phyloP scores from a whole-genome alignment of 2,113 vertebrate species.

The Erinaceus europaeus region DNA sequence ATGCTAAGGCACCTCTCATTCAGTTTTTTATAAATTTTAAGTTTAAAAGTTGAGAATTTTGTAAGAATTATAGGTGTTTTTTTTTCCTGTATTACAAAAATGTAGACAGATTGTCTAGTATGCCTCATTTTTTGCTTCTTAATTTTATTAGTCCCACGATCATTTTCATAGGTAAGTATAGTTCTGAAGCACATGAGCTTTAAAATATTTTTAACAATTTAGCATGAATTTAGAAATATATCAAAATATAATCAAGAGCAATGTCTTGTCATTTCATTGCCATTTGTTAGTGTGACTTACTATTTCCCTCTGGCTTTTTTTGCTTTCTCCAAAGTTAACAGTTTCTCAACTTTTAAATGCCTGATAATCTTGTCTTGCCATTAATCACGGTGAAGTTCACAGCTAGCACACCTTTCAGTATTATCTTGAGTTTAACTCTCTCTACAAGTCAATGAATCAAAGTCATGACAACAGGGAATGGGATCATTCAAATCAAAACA shows the following conservation, averaged over 20 bases:
- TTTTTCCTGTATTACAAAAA: not conserved
- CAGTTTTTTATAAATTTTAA: not conserved
- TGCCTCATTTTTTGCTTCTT: not conserved
- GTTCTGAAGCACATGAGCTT: not conserved
- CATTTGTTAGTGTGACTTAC: slow-evolving; percentile 76
- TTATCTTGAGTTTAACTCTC: slow-evolving; percentile 76
- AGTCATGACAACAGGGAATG: slow-evolving; percentile 68
- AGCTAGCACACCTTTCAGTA: slow-evolving; percentile 79
- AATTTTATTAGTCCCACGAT: not conserved
- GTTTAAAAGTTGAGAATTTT: not conserved
- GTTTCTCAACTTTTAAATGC: slow-evolving; percentile 76
- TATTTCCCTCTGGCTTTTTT: slow-evolving; percentile 81
- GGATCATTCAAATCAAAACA: slow-evolving; percentile 51
- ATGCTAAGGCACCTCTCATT: too few relatives aligned
- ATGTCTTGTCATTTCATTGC: slow-evolving; percentile 49
- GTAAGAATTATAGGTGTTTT: not conserved
- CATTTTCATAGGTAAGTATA: slow-evolving; percentile 33
- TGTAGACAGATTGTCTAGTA: not conserved
- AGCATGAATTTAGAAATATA: slow-evolving; percentile 51
- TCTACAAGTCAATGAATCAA: slow-evolving; percentile 77
- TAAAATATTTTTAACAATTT: slow-evolving; percentile 54
- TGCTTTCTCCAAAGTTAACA: slow-evolving; percentile 78
- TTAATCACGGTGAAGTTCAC: slow-evolving; percentile 93
- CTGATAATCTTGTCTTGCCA: slow-evolving; percentile 84
- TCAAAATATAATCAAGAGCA: slow-evolving; percentile 61